phyloP scores from a whole-genome alignment of 2,113 vertebrate genomes.

The Glaucidium brasilianum region DNA sequence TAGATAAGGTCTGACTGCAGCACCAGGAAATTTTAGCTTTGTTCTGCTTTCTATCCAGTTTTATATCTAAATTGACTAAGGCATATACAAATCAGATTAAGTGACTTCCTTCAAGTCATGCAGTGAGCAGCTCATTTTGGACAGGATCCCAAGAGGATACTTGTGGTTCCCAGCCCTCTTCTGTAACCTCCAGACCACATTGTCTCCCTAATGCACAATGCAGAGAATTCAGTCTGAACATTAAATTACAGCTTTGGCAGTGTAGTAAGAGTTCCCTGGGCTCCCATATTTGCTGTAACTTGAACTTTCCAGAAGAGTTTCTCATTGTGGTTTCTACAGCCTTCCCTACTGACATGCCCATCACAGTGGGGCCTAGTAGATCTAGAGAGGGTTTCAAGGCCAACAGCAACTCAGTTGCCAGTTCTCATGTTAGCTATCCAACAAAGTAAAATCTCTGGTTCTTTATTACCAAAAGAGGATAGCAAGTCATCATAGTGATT shows the following conservation, averaged over 20 bases:
- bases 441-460: neutral
- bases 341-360: neutral
- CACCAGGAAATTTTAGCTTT: neutral
- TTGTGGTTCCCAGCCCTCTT: constrained; percentile 65
- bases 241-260: constrained; percentile 32
- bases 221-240: constrained; percentile 42
- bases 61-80: constrained; percentile 42
- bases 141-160: constrained; percentile 18
- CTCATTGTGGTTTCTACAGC: neutral
- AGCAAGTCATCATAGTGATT: neutral
- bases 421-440: neutral
- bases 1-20: constrained; percentile 5
- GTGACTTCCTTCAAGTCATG: constrained; percentile 15
- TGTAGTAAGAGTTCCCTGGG: neutral
- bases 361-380: neutral
- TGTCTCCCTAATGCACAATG: constrained; percentile 7
- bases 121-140: constrained; percentile 27
- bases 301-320: constrained; percentile 26
- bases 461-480: neutral
- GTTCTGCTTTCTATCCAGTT: constrained; percentile 35
- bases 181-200: constrained; percentile 60
- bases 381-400: neutral
- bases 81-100: constrained; percentile 54
- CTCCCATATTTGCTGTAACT: neutral
- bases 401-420: neutral